Conservation (phyloP, 2,797 vertebrate genomes). For the Sternarchorhynchus goeldii region DNA sequence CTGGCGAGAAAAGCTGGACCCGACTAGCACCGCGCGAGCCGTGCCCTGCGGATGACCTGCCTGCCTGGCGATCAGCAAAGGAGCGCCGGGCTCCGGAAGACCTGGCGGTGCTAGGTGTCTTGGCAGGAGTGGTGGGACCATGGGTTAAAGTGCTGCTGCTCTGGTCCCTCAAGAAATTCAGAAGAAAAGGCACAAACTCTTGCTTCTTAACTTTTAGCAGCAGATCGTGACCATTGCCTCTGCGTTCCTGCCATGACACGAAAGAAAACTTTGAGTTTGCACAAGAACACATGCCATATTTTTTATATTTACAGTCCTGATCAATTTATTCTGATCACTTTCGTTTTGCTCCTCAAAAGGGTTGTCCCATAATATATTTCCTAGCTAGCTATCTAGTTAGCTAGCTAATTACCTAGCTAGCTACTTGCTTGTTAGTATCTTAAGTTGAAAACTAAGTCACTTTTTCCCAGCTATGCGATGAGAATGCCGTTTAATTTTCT, state of each 20-base stretch:
- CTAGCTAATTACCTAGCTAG: neutral
- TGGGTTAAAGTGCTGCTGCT: conserved; percentile 88
- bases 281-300: neutral
- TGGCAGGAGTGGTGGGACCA: conserved; percentile 92
- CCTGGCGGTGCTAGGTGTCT: conserved; percentile 81
- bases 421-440: neutral
- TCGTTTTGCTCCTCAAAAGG: too few relatives aligned
- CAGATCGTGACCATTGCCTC: conserved; percentile 61
- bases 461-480: neutral
- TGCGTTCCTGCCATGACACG: conserved; percentile 68
- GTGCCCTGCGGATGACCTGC: conserved; percentile 56
- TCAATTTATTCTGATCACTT: too few relatives aligned
- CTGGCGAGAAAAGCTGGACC: conserved; percentile 83
- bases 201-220: conserved; percentile 76
- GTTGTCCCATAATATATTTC: conserved; percentile 9
- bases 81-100: conserved; percentile 60
- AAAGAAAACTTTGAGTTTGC: neutral
- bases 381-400: conserved; percentile 33
- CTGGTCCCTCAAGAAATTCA: conserved; percentile 95
- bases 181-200: conserved; percentile 92
- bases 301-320: too few relatives aligned
- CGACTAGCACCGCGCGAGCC: conserved; percentile 73
- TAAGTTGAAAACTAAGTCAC: neutral
- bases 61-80: conserved; percentile 63
- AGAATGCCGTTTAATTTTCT: neutral